Evolutionary conservation across 2,888 invertebrate genomes (phyloP).

Genomic region (Gymnoscelis rufifasciata): DNA sequence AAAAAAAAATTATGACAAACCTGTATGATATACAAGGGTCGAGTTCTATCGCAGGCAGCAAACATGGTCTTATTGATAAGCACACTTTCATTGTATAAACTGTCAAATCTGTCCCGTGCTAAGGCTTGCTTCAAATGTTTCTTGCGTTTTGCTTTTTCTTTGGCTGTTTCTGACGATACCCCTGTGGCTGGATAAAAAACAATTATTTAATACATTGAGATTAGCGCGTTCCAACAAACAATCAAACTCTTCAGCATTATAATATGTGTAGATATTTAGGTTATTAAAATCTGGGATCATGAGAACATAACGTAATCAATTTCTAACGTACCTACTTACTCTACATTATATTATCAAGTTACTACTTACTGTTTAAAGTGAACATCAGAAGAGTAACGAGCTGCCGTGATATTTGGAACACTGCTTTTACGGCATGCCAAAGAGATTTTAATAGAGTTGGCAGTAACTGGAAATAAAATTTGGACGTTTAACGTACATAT

Average conservation of each 20-base stretch:
- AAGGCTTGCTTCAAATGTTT: slow-evolving; percentile 47
- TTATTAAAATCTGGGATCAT: too few species aligned
- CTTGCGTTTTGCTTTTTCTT: slow-evolving; percentile 56
- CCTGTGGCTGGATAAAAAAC: slow-evolving; percentile 32
- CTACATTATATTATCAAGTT: too few species aligned
- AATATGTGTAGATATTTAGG: too few species aligned
- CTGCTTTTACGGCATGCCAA: slow-evolving; percentile 43
- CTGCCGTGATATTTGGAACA: slow-evolving; percentile 43
- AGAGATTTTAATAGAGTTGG: slow-evolving; percentile 50
- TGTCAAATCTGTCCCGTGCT: slow-evolving; percentile 60
- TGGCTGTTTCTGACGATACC: slow-evolving; percentile 50
- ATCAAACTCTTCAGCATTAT: too few species aligned
- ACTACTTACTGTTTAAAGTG: slow-evolving; percentile 47
- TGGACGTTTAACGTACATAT: too few species aligned
- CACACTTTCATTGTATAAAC: slow-evolving; percentile 55
- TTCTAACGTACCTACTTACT: too few species aligned
- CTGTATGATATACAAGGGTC: slow-evolving; percentile 57
- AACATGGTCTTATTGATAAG: slow-evolving; percentile 60
- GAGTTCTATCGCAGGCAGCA: slow-evolving; percentile 64
- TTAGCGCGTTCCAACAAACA: too few species aligned
- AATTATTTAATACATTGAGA: background rate
- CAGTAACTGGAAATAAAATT: slow-evolving; percentile 42
- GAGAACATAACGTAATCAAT: too few species aligned
- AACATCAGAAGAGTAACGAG: slow-evolving; percentile 41
- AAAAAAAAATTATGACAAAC: slow-evolving; percentile 29